Conservation (phyloP, 2,888 invertebrate species). For the Orthonychiurus folsomi region DNA sequence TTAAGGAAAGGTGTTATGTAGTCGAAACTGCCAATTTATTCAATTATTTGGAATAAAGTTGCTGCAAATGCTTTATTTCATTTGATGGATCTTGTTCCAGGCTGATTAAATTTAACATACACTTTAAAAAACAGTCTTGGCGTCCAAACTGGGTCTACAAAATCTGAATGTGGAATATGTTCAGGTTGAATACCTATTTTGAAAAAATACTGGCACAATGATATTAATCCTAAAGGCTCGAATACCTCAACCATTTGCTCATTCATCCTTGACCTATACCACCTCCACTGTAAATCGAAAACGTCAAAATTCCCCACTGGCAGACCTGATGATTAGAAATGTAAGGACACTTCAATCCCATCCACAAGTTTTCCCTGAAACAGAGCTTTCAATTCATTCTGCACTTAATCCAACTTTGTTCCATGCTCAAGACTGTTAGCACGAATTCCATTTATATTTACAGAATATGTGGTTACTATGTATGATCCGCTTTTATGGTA, state of each 20-base stretch:
- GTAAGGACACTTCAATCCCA: not conserved
- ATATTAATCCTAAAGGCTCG: not conserved
- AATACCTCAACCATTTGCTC: not conserved
- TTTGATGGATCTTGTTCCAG: not conserved
- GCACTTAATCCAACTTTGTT: not conserved
- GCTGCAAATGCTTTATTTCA: not conserved
- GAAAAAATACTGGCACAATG: conserved; percentile 5
- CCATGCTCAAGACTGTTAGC: not conserved
- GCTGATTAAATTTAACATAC: conserved; percentile 2
- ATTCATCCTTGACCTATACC: conserved; percentile 6
- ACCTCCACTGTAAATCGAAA: not conserved
- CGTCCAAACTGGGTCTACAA: conserved; percentile 1
- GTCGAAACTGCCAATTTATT: not conserved
- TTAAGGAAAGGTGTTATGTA: not conserved
- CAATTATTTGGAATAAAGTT: not conserved
- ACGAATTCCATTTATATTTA: conserved; percentile 3
- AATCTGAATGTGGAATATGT: not conserved
- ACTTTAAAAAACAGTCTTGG: not conserved
- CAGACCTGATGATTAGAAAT: not conserved
- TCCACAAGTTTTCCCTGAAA: not conserved
- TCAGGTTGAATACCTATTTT: conserved; percentile 3
- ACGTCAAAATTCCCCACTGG: not conserved
- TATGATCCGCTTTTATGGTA: not conserved
- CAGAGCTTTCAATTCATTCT: not conserved
- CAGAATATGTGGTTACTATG: not conserved